These are phyloP conservation scores for Folsomia candida DNA, from an alignment of 2,888 invertebrate genomes.

Conservation along the genomic window DNA sequence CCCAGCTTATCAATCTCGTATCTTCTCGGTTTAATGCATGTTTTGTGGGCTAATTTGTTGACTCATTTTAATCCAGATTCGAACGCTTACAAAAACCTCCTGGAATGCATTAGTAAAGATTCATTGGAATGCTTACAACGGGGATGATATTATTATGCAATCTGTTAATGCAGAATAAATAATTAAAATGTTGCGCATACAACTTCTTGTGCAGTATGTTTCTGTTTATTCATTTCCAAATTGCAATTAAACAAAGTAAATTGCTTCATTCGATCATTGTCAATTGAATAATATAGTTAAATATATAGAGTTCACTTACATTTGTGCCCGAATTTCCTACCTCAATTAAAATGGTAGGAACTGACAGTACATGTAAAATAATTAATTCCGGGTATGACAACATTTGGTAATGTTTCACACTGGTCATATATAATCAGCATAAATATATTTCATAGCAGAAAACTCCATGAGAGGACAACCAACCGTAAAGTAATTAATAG, in stretches of 20 bases:
- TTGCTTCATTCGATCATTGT: not conserved
- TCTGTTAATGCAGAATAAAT: too few species aligned
- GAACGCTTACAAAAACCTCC: not conserved
- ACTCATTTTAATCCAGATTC: not conserved
- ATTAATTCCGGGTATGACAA: not conserved
- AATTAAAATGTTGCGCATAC: not conserved
- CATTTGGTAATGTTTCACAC: not conserved
- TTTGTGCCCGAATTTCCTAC: too few species aligned
- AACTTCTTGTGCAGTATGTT: not conserved
- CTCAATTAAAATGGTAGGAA: not conserved
- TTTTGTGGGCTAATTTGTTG: too few species aligned
- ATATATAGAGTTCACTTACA: not conserved
- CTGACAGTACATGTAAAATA: not conserved
- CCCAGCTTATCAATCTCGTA: not conserved
- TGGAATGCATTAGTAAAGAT: too few species aligned
- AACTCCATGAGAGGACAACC: too few species aligned
- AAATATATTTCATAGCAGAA: too few species aligned
- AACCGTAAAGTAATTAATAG: not conserved
- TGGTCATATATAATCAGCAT: not conserved
- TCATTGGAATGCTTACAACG: too few species aligned
- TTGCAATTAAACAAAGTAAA: not conserved
- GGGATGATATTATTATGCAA: too few species aligned
- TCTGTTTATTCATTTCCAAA: not conserved
- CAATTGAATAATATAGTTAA: not conserved
- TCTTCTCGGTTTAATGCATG: not conserved